These are phyloP conservation scores for Polyommatus icarus DNA, from an alignment of 2,888 invertebrate species.

Conservation along the genomic window DNA sequence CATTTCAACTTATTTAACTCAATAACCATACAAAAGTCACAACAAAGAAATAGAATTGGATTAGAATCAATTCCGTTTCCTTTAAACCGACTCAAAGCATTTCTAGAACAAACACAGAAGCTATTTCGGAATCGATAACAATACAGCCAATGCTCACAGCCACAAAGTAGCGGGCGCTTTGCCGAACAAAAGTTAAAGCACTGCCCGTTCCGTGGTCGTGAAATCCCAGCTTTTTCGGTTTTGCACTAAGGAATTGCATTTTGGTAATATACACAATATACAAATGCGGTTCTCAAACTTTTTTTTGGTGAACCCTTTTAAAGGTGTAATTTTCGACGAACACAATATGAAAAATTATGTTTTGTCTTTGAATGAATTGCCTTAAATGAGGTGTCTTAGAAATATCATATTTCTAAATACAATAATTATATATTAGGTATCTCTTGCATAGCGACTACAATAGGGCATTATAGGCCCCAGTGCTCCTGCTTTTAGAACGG, in stretches of 20 bases:
- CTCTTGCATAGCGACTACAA: too few relatives aligned
- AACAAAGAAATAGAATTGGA: not conserved
- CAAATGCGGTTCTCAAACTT: too few relatives aligned
- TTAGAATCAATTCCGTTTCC: slow-evolving; percentile 24
- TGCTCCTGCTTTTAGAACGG: too few relatives aligned
- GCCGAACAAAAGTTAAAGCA: slow-evolving; percentile 23
- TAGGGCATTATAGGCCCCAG: too few relatives aligned
- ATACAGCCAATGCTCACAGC: slow-evolving; percentile 37
- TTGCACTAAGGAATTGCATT: not conserved
- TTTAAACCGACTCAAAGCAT: slow-evolving; percentile 25
- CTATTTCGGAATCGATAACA: slow-evolving; percentile 36
- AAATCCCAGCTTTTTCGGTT: slow-evolving; percentile 33
- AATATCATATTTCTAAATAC: too few relatives aligned
- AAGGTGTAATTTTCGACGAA: too few relatives aligned
- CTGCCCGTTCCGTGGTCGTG: slow-evolving; percentile 5
- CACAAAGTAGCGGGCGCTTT: slow-evolving; percentile 34
- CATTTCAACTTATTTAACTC: not conserved
- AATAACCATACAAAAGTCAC: not conserved
- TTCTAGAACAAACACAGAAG: slow-evolving; percentile 30
- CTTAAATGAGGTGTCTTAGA: too few relatives aligned
- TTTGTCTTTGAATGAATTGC: too few relatives aligned
- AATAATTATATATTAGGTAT: too few relatives aligned
- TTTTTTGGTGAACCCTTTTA: too few relatives aligned
- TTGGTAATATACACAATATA: not conserved
- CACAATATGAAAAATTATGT: too few relatives aligned